These are phyloP conservation scores for Megastigmus dorsalis DNA, from an alignment of 2,888 invertebrate species.

Conservation along the genomic window DNA sequence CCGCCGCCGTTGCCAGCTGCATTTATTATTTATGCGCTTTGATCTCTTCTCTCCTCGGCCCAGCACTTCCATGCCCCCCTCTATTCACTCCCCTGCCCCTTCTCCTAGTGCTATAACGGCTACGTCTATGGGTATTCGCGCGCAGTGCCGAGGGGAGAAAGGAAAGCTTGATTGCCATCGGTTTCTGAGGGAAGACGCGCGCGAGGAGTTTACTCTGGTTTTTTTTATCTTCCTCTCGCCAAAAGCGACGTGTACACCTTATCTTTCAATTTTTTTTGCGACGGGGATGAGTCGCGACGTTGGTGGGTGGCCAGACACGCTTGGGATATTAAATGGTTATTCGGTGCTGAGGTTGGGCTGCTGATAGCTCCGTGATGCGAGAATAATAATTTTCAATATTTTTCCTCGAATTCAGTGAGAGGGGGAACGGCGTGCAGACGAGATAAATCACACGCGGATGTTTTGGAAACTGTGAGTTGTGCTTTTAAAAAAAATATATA, in stretches of 20 bases:
- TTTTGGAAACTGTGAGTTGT: too few relatives aligned
- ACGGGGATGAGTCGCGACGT: neutral
- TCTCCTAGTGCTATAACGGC: neutral
- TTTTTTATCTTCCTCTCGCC: too few relatives aligned
- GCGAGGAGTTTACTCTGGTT: too few relatives aligned
- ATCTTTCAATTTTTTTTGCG: conserved; percentile 3
- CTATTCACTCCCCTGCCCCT: neutral
- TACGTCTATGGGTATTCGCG: neutral
- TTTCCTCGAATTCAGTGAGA: neutral
- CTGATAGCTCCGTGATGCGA: too few relatives aligned
- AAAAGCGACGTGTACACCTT: too few relatives aligned
- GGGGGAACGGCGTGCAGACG: neutral
- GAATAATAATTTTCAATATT: neutral
- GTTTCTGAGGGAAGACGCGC: neutral
- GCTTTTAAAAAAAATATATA: neutral
- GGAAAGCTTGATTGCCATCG: conserved; percentile 13
- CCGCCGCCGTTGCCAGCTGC: too few relatives aligned
- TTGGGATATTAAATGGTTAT: too few relatives aligned
- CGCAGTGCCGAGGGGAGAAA: neutral
- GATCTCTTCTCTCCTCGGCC: too few relatives aligned
- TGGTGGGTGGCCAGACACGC: too few relatives aligned
- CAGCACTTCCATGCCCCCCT: too few relatives aligned
- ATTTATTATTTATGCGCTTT: conserved; percentile 39
- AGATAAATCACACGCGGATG: neutral
- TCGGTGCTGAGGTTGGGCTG: too few relatives aligned